A percentile compares a stretch with the other conserved stretches of the same genome.
These are phyloP conservation scores for Ammodytes marinus DNA, from an alignment of 2,113 vertebrate species.

Conservation along the genomic window DNA sequence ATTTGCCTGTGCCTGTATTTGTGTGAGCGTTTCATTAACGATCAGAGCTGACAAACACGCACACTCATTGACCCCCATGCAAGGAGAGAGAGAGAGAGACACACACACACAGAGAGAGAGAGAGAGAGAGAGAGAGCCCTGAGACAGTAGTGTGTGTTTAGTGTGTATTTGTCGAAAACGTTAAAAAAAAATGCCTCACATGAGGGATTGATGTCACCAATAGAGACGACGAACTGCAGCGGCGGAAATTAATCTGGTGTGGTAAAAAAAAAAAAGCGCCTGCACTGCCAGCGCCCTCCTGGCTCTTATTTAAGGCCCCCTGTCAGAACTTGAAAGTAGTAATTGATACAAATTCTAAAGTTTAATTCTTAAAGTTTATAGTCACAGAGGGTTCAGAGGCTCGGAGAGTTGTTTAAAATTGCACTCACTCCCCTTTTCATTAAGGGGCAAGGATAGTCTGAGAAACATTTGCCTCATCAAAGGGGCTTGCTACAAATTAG, in stretches of 20 bases:
- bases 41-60: constrained; percentile 82
- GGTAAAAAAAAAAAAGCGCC: constrained; percentile 36
- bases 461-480: constrained; percentile 84
- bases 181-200: constrained; percentile 67
- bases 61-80: constrained; percentile 76
- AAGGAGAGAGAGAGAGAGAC: constrained; percentile 34
- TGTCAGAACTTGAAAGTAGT: constrained; percentile 82
- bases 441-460: constrained; percentile 79
- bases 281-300: constrained; percentile 66
- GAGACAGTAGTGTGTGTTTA: constrained; percentile 71
- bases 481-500: constrained; percentile 82
- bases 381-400: constrained; percentile 83
- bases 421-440: constrained; percentile 82
- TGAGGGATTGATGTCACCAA: constrained; percentile 79
- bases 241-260: constrained; percentile 76
- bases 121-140: not conserved
- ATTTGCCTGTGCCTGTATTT: constrained; percentile 83
- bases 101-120: no score
- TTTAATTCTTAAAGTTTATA: constrained; percentile 84
- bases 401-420: constrained; percentile 82
- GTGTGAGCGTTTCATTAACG: constrained; percentile 83
- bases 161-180: constrained; percentile 77
- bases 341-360: constrained; percentile 84
- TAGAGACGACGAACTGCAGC: constrained; percentile 63
- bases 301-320: constrained; percentile 76